Conservation (phyloP, 2,888 invertebrate species). For the Protophormia terraenovae region DNA sequence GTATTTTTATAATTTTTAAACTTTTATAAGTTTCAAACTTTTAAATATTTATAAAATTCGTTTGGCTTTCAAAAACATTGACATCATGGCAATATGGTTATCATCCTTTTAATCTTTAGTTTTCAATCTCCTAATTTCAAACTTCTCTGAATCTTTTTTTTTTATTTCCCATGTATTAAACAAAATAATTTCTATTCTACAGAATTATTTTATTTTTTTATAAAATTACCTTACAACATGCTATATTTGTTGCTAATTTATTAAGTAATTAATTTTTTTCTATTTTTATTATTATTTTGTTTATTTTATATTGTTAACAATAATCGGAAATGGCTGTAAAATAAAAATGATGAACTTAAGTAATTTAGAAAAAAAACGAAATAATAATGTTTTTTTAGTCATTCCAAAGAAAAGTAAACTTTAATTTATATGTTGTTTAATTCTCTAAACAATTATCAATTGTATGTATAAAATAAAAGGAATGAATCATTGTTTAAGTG, state of each 20-base stretch:
- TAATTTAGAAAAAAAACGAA: conserved; percentile 48
- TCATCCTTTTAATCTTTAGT: too few species aligned
- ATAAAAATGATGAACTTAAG: conserved; percentile 50
- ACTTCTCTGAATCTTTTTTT: too few species aligned
- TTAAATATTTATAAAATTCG: too few species aligned
- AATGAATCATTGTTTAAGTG: conserved; percentile 37
- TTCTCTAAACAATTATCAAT: background rate
- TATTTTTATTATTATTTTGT: background rate
- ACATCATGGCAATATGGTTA: too few species aligned
- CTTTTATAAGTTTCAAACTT: too few species aligned
- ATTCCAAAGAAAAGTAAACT: conserved; percentile 28
- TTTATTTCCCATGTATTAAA: background rate
- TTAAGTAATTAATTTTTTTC: conserved; percentile 19
- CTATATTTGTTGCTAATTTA: conserved; percentile 43
- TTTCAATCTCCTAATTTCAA: too few species aligned
- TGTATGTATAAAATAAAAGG: background rate
- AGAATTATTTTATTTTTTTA: conserved; percentile 20
- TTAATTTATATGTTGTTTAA: background rate
- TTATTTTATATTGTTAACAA: conserved; percentile 28
- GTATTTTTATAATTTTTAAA: too few species aligned
- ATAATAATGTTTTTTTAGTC: conserved; percentile 17
- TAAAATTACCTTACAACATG: conserved; percentile 58
- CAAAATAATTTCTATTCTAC: background rate
- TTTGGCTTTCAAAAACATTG: too few species aligned
- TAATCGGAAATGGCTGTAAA: conserved; percentile 59